phyloP scores from a whole-genome alignment of 1,140 invertebrate genomes.

The Chlorops oryzae region DNA sequence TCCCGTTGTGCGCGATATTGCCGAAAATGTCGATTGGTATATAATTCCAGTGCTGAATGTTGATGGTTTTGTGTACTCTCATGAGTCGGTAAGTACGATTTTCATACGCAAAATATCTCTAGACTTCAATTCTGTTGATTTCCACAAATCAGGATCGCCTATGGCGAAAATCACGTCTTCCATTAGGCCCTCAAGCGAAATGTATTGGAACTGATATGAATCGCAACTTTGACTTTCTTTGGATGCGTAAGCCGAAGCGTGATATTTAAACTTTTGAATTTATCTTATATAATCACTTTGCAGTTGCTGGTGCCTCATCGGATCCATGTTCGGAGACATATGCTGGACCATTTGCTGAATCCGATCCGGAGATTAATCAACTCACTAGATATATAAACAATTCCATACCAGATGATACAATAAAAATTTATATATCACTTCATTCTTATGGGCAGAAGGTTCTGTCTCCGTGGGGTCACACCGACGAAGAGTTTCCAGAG shows the following conservation, averaged over 20 bases:
- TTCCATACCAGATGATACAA: slow-evolving; percentile 31
- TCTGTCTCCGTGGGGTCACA: slow-evolving; percentile 48
- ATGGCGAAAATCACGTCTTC: slow-evolving; percentile 61
- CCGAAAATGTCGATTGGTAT: slow-evolving; percentile 63
- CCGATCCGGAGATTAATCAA: slow-evolving; percentile 55
- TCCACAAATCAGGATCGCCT: slow-evolving; percentile 49
- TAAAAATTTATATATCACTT: slow-evolving; percentile 50
- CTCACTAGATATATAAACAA: slow-evolving; percentile 45
- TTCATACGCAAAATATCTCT: neutral
- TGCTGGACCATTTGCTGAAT: slow-evolving; percentile 54
- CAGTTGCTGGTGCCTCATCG: slow-evolving; percentile 50
- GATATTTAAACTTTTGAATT: too few relatives aligned
- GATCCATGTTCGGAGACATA: slow-evolving; percentile 55
- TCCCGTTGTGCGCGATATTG: slow-evolving; percentile 47
- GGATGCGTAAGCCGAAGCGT: slow-evolving; percentile 54
- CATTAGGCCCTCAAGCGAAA: slow-evolving; percentile 28
- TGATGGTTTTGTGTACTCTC: slow-evolving; percentile 62
- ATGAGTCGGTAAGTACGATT: slow-evolving; percentile 49
- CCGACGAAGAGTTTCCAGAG: slow-evolving; percentile 45
- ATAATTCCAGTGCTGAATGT: slow-evolving; percentile 65
- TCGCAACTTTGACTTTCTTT: slow-evolving; percentile 63
- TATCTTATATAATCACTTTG: too few relatives aligned
- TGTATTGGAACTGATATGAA: slow-evolving; percentile 62
- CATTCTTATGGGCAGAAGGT: slow-evolving; percentile 51
- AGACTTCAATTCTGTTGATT: neutral